Base-by-base conservation (phyloP, 2,888 invertebrate species). In the Thysanoteuthis rhombus region DNA sequence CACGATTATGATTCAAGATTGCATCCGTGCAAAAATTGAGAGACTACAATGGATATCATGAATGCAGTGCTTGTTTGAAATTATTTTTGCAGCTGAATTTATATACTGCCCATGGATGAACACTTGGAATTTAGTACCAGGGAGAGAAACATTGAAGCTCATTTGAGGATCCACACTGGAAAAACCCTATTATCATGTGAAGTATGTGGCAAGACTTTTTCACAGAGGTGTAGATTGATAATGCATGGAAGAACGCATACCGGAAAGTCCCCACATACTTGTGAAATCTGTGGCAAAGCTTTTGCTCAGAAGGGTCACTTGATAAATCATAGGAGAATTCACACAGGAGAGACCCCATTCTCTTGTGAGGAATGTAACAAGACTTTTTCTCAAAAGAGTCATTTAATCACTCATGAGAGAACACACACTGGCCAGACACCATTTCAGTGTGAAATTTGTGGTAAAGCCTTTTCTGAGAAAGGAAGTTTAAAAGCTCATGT, bases 401-500 rank as follows among this genome's bases (percentile, higher is more conserved):
- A 52, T 19, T 93, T 93, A 58, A 32, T 52, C 19, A 32, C 45
- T 28, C 93, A 93, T 58, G 75, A 47, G 42, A 32, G 40, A 47
- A 58, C 38, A 28, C 93, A 93, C 25, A 58, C 38, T 39, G 93
- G 93, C n/a, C 16, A 58, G 16, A 93, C 16, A 42, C 92, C 45
- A 42, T 92, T n/a, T 40, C 2, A 3, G 25, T 92, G 92, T 92
- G 92, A 92, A 92, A 45, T 92, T 92, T 92, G 92, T 42, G 92
- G 92, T 16, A 92, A 42, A 45, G 32, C 92, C 40, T 92, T 92
- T 92, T 42, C 92, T 8, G 16, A n/a, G 3, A 92, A 45, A 92
- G 45, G 92, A 45, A 92, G n/a, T 92, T 42, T 92, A 92, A n/a
- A 45, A 92, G 32, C 42, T 42, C 92, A 92, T n/a, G 32, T n/a